A percentile compares a stretch with the other conserved stretches of the same genome.
Evolutionary conservation across 2,797 vertebrate genomes (phyloP).

Genomic region (Oophaga sylvatica): DNA sequence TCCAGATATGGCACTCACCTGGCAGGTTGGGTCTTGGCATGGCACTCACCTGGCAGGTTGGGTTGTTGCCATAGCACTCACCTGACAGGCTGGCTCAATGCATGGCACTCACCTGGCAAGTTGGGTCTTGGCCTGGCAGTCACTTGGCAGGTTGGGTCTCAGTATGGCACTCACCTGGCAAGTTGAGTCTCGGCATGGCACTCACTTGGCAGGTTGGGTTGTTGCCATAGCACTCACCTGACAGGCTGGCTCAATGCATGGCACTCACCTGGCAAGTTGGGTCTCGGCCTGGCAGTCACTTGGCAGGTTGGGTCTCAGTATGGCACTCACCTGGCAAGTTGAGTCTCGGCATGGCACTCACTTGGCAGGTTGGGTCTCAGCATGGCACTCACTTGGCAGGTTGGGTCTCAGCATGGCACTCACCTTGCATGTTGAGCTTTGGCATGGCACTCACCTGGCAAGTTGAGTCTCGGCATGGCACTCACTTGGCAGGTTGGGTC

Average conservation of each 20-base stretch:
- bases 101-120: too few species aligned
- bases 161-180: not conserved
- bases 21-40: too few species aligned
- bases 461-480: too few species aligned
- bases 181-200: not conserved
- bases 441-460: not conserved
- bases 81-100: not conserved
- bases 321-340: too few species aligned
- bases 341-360: not conserved
- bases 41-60: too few species aligned
- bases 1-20: too few species aligned
- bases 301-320: too few species aligned
- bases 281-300: not conserved
- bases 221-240: not conserved
- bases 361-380: not conserved
- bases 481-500: not conserved
- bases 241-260: not conserved
- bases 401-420: not conserved
- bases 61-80: not conserved
- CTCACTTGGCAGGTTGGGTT: not conserved
- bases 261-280: not conserved
- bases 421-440: not conserved
- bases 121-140: not conserved
- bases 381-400: not conserved
- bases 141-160: not conserved